A percentile compares a stretch with the other conserved stretches of the same genome.
Evolutionary conservation across 2,888 invertebrate species (phyloP).

Genomic region (Sinohyriopsis cumingii): DNA sequence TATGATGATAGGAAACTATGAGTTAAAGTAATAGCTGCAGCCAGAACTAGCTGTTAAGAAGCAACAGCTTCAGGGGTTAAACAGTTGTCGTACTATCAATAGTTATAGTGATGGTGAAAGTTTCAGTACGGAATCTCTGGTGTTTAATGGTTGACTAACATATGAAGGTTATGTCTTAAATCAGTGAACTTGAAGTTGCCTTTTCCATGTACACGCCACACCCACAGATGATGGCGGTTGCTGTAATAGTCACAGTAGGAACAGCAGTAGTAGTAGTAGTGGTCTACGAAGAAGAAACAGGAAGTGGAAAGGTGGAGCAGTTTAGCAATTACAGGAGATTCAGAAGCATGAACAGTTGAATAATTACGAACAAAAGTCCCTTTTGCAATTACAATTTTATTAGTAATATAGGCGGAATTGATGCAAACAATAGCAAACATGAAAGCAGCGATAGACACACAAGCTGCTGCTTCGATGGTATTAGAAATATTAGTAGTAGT

Average conservation of each 20-base stretch:
- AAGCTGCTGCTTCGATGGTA: too few relatives aligned
- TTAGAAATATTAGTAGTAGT: too few relatives aligned
- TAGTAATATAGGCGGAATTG: constrained; percentile 6
- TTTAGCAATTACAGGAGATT: constrained; percentile 2
- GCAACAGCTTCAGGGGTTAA: too few relatives aligned
- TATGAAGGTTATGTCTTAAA: too few relatives aligned
- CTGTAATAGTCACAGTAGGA: background rate
- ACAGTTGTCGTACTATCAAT: background rate
- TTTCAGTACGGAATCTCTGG: too few relatives aligned
- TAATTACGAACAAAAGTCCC: background rate
- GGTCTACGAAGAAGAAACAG: background rate
- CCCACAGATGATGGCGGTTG: too few relatives aligned
- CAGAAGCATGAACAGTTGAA: background rate
- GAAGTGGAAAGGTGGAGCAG: background rate
- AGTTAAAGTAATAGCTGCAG: too few relatives aligned
- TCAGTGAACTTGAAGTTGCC: too few relatives aligned
- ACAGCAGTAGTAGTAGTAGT: constrained; percentile 6
- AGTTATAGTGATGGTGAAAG: background rate
- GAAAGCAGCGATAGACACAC: background rate
- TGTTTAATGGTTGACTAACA: too few relatives aligned
- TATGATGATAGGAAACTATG: too few relatives aligned
- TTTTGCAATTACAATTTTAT: constrained; percentile 1
- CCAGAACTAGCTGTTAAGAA: too few relatives aligned
- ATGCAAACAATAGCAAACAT: background rate
- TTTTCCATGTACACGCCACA: too few relatives aligned